Percentiles rank a stretch among this genome's conserved stretches.
phyloP scores from a whole-genome alignment of 1,140 invertebrate species.

The Phenacoccus solenopsis region DNA sequence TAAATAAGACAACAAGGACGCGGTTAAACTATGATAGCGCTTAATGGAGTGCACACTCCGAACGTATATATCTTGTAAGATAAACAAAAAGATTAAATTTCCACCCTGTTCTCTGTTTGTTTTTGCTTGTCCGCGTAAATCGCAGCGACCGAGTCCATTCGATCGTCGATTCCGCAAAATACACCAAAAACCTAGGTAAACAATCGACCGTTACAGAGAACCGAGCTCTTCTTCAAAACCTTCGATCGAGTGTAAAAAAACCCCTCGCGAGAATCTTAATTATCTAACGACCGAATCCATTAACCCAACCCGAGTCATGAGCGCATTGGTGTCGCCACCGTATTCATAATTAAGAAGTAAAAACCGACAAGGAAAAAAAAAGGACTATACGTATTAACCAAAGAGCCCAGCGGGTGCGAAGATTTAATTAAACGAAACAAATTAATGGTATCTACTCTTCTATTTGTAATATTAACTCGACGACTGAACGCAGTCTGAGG shows the following conservation, averaged over 20 bases:
- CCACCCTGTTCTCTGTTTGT: background rate
- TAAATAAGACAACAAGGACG: conserved; percentile 1
- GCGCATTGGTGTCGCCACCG: background rate
- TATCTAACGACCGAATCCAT: background rate
- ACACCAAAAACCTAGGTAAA: too few relatives aligned
- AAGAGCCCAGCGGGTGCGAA: background rate
- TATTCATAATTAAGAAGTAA: background rate
- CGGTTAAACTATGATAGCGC: background rate
- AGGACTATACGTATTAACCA: too few relatives aligned
- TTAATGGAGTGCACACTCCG: background rate
- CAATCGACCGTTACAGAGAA: too few relatives aligned
- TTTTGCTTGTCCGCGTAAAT: background rate
- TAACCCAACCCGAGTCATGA: background rate
- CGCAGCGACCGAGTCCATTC: too few relatives aligned
- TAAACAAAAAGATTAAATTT: conserved; percentile 4
- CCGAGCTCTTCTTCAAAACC: too few relatives aligned
- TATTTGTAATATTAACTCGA: background rate
- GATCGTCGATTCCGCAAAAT: too few relatives aligned
- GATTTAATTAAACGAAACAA: background rate
- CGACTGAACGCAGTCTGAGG: background rate
- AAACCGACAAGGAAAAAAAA: background rate
- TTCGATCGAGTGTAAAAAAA: background rate
- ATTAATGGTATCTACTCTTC: background rate
- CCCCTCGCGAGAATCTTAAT: background rate
- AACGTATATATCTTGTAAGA: background rate